These are phyloP conservation scores for Dendrophyllia cribrosa DNA, from an alignment of 64 coral and sea anemone genomes.

Conservation along the genomic window DNA sequence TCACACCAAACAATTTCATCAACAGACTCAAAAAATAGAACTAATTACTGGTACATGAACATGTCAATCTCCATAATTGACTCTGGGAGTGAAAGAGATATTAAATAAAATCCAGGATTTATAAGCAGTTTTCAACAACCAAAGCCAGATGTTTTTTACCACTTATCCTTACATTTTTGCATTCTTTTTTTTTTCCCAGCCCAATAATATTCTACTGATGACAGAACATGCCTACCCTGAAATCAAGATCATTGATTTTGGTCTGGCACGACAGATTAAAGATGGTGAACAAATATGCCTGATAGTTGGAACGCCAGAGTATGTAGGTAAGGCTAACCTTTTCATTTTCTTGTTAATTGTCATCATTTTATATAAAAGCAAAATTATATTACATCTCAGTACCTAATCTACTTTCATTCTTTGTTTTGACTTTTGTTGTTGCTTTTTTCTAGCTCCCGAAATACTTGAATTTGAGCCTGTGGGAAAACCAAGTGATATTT, in stretches of 20 bases:
- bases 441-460: conserved; percentile 74
- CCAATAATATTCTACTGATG: conserved; percentile 93
- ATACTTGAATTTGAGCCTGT: conserved; percentile 96
- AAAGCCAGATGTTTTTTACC: no score
- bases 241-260: conserved; percentile 96
- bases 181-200: conserved; percentile 58
- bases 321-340: conserved; percentile 73
- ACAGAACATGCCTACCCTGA: conserved; percentile 81
- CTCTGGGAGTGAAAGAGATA: no score
- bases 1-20: no score
- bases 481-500: conserved; percentile 90
- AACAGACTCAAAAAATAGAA: no score
- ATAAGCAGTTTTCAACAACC: no score
- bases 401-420: background rate
- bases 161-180: background rate
- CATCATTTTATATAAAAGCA: background rate
- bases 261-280: conserved; percentile 87
- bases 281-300: conserved; percentile 93
- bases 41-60: no score
- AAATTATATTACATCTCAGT: background rate
- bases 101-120: no score
- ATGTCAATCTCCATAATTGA: no score
- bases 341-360: background rate
- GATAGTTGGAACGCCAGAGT: conserved; percentile 94
- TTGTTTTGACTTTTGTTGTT: background rate